Evolutionary conservation across 1,140 invertebrate species (phyloP), one percentile per base, ranked within the genome.

Genomic region (Brachionus asplanchnoidis): DNA sequence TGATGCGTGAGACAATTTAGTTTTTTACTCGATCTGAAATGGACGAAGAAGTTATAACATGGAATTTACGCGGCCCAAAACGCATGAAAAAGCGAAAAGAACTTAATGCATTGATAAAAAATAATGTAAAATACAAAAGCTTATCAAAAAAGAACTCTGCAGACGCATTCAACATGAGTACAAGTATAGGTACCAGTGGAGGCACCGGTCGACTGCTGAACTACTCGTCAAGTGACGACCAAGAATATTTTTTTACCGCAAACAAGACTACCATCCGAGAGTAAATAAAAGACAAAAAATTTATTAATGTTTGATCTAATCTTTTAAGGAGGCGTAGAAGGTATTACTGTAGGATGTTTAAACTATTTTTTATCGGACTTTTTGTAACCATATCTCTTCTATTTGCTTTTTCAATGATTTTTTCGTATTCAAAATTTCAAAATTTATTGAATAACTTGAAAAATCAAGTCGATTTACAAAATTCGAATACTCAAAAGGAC

Each of bases 1-100:
- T 60, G 53, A 60, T 60, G 53, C 53, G 20, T 60, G 53, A 20
- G 20, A 20, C 1, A 60, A 60, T 46, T 46, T 46, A n/a, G 32
- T 36, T 36, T 46, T 46, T 46, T 7, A 12, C 44, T 46, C 14
- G 44, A 32, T 32, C n/a, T 20, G 17, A 73, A 17, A 80, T 80
- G 77, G 77, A 80, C 77, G 77, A 80, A 17, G 77, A 80, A 42
- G 77, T 80, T 28, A 80, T 80, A 56, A 80, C 77, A 53, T 80
- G 77, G 77, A 80, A 80, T 12, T 40, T 80, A 26, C 77, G 77
- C 17, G 77, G 77, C 7, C 77, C 77, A n/a, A 80, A 80, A 26
- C 77, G 77, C 3, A 80, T 60, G 56, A 80, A 80, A 65, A 80
- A 80, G 20, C 23, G 77, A 17, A 56, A 65, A 60, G 77, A 80